Evolutionary conservation across 2,888 invertebrate species (phyloP).

Genomic region (Catocala sponsa): DNA sequence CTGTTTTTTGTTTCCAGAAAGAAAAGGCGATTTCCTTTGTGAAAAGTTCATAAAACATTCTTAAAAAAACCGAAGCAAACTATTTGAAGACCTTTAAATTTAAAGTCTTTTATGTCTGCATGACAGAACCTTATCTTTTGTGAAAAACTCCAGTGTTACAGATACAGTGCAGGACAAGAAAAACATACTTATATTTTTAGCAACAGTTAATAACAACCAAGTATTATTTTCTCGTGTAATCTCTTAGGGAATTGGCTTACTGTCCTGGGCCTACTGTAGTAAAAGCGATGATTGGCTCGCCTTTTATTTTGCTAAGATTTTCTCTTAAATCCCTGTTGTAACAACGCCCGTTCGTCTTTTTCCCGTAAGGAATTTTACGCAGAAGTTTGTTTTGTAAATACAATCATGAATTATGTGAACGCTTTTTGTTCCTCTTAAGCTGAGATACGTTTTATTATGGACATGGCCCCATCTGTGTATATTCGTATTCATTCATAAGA

Average conservation of each 20-base stretch:
- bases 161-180: conserved; percentile 8
- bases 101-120: too few species aligned
- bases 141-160: conserved; percentile 3
- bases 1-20: too few species aligned
- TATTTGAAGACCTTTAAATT: too few species aligned
- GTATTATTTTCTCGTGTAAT: conserved; percentile 29
- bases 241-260: conserved; percentile 38
- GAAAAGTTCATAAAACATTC: too few species aligned
- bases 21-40: too few species aligned
- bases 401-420: not conserved
- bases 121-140: too few species aligned
- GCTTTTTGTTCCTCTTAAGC: not conserved
- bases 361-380: not conserved
- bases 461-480: too few species aligned
- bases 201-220: conserved; percentile 3
- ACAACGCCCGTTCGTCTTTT: conserved; percentile 29
- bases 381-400: not conserved
- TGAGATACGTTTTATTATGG: too few species aligned
- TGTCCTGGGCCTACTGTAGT: conserved; percentile 30
- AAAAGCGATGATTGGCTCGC: conserved; percentile 42
- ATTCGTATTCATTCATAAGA: too few species aligned
- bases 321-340: conserved; percentile 31
- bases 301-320: conserved; percentile 31
- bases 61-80: too few species aligned
- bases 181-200: conserved; percentile 5